Conservation (phyloP, 2,888 invertebrate species). For the Onthophagus sagittarius region DNA sequence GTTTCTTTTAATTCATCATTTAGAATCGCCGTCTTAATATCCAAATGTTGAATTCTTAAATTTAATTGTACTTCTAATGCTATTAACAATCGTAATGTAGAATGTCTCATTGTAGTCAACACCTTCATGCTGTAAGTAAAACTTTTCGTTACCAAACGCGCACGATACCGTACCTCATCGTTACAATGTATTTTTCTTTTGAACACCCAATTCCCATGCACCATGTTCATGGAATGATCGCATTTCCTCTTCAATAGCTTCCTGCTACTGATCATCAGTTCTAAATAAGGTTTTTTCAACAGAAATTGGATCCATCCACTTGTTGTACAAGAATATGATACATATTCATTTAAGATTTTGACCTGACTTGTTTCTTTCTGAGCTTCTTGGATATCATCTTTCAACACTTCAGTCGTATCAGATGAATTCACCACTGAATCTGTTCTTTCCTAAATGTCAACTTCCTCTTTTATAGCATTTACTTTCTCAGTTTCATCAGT, state of each 20-base stretch:
- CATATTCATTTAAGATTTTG: no score
- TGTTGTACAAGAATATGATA: conserved; percentile 23
- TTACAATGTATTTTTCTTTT: conserved; percentile 24
- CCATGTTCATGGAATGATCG: conserved; percentile 3
- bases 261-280: conserved; percentile 21
- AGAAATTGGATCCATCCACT: conserved; percentile 11
- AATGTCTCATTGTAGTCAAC: conserved; percentile 17
- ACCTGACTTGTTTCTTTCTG: no score
- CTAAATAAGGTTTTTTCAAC: conserved; percentile 3
- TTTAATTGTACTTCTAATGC: conserved; percentile 16
- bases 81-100: conserved; percentile 15
- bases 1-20: conserved; percentile 25
- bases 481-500: no score
- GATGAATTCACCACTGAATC: no score
- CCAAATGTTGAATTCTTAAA: conserved; percentile 20
- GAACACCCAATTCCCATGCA: conserved; percentile 28
- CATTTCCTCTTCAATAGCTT: conserved; percentile 25
- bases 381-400: no score
- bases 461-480: no score
- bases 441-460: no score
- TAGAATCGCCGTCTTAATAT: conserved; percentile 15
- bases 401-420: no score
- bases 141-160: conserved; percentile 28
- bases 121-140: conserved; percentile 26
- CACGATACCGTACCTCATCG: conserved; percentile 25